Base-by-base conservation (phyloP, 2,888 invertebrate species). In the Scelioninae gen. 1 region DNA sequence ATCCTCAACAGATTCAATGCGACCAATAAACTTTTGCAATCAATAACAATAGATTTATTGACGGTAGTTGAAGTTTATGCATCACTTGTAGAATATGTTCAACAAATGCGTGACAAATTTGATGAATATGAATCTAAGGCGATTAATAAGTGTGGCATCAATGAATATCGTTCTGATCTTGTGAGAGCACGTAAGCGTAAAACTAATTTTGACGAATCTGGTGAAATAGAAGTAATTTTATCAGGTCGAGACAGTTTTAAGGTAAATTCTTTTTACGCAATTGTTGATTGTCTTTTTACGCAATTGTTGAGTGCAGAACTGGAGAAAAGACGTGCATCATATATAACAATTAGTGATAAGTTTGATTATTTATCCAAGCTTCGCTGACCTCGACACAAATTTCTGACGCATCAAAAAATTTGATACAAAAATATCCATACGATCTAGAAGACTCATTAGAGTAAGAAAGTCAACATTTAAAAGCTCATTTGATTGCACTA, bases 21-120 rank as follows among this genome's bases (percentile, higher is more conserved):
- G 9, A 72, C 71, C 0, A 84, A 53, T 66, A 72, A 75, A 75
- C 29, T 51, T 23, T 58, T 82, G 11, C 76, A 79, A 72, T 55
- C 71, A 7, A 9, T 47, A 47, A 60, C 53, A 11, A 68, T 13
- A 9, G 68, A 74, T 58, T 62, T 84, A 62, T 65, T 15, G 0
- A 43, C 31, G 6, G 78, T 78, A 6, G 65, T 84, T 32, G 55
- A 58, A 7, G 34, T 82, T 23, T 84, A 84, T 60, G 47, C 51
- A 40, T 78, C 71, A 10, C 74, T 82, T 15, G 38, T 55, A 55
- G 23, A 55, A 16, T 78, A 16, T 29, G 9, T 75, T n/a, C 10
- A 7, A 51, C n/a, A 55, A n/a, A 58, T 63, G 34, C 66, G 66
- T 32, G 62, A 60, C 55, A 56, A 51, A 11, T 83, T 77, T 45